Percentiles rank a stretch among this genome's conserved stretches.
phyloP scores from a whole-genome alignment of 2,797 vertebrate species.

The Avahi laniger region DNA sequence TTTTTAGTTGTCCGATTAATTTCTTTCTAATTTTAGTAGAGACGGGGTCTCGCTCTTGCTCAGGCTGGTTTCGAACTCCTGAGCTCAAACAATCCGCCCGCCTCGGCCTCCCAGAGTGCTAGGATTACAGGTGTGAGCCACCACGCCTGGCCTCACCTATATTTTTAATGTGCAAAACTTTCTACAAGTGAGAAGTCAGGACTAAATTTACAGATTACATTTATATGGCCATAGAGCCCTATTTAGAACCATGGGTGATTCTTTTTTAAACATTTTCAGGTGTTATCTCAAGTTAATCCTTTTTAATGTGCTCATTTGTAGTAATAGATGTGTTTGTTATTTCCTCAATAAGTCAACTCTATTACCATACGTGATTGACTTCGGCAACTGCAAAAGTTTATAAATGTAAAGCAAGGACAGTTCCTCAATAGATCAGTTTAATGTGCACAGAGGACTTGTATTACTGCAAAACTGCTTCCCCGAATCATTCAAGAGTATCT shows the following conservation, averaged over 20 bases:
- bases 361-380: not conserved
- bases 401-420: not conserved
- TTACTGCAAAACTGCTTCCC: not conserved
- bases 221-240: constrained; percentile 52
- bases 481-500: not conserved
- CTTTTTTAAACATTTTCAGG: constrained; percentile 47
- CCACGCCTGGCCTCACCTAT: not conserved
- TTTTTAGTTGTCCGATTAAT: no score
- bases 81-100: no score
- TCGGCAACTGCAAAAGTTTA: not conserved
- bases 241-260: constrained; percentile 57
- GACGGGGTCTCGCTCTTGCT: no score
- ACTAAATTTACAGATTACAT: constrained; percentile 57
- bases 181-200: constrained; percentile 49
- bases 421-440: not conserved
- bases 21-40: no score
- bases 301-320: constrained; percentile 6
- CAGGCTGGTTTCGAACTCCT: no score
- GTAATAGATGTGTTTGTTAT: not conserved
- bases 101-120: no score
- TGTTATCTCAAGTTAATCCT: not conserved
- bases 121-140: no score
- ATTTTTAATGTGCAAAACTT: constrained; percentile 32
- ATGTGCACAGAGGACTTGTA: not conserved
- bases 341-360: not conserved